Base-by-base conservation (phyloP, 2,888 invertebrate genomes). In the Xylota segnis region DNA sequence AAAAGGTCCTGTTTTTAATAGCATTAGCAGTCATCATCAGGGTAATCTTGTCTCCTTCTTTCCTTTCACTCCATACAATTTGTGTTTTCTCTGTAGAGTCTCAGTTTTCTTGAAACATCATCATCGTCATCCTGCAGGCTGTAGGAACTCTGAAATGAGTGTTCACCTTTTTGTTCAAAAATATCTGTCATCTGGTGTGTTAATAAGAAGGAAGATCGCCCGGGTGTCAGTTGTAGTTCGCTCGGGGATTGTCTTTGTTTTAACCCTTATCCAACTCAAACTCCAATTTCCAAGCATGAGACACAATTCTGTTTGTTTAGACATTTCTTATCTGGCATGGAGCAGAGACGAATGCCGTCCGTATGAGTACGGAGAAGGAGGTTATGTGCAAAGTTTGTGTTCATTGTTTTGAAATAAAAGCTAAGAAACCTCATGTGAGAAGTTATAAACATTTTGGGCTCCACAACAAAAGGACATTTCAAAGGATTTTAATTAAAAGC, bases 11-110 rank as follows among this genome's bases (percentile, higher is more conserved):
- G 43, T 45, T 75, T 40, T 81, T 74, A 59, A 74, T 45, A 29
- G 43, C 37, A 81, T 63, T 68, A 74, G 66, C 43, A 74, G 34
- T 66, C 59, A 52, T 74, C 72, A 59, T 74, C 81, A 74, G 58
- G 14, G 65, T 45, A 72, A 72, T 58, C 58, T 52, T 29, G 50
- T 18, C 32, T 56, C 16, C 32, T 37, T 7, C 23, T 12, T 34
- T 29, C 10, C 23, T 12, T 34, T 29, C 10, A n/a, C 29, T 27
- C 61, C 54, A 54, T 29, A 7, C 5, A 4, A 43, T 5, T 18
- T 12, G 23, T 10, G 14, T 61, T n/a, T 43, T 27, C 34, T 54
- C 2, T 40, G 43, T 29, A 27, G 32, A 29, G 5, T 37, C 32
- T 59, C 12, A 6, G 23, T 59, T 59, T 45, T 47, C 34, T 5